phyloP scores from a whole-genome alignment of 2,113 vertebrate genomes.

The Onychostruthus taczanowskii region DNA sequence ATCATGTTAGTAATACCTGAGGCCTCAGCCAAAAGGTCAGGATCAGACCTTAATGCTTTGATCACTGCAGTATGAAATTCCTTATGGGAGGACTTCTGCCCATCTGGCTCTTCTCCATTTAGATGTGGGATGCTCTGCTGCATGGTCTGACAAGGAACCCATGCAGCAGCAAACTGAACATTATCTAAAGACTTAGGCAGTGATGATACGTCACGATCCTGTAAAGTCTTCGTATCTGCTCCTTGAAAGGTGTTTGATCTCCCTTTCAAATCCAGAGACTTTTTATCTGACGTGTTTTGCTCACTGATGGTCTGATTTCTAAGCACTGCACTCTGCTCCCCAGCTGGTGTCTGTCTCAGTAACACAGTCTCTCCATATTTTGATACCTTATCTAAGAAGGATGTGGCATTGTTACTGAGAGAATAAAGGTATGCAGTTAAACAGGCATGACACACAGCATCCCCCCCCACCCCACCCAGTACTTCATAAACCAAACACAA shows the following conservation, averaged over 20 bases:
- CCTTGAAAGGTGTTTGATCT: conserved; percentile 2
- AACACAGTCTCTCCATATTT: conserved; percentile 39
- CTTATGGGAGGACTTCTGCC: conserved; percentile 71
- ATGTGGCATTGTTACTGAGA: conserved; percentile 34
- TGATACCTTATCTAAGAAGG: conserved; percentile 32
- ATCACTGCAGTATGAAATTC: conserved; percentile 82
- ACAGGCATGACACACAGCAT: background rate
- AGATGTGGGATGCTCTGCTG: conserved; percentile 22
- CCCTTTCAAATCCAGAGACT: background rate
- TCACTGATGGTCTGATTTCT: conserved; percentile 1
- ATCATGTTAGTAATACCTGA: conserved; percentile 72
- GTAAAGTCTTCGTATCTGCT: background rate
- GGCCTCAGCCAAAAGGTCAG: conserved; percentile 69
- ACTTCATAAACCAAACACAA: background rate
- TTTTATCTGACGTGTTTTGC: background rate
- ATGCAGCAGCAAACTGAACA: conserved; percentile 29
- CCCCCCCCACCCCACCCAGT: background rate
- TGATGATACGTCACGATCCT: background rate
- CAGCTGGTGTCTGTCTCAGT: conserved; percentile 27
- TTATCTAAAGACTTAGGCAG: conserved; percentile 39
- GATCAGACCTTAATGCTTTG: conserved; percentile 73
- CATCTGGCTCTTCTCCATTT: conserved; percentile 27
- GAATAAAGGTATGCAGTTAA: background rate
- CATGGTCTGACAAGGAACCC: conserved; percentile 50
- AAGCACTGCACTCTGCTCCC: conserved; percentile 10